These are phyloP conservation scores for Zelleria hepariella DNA, from an alignment of 2,888 invertebrate genomes.

Conservation along the genomic window DNA sequence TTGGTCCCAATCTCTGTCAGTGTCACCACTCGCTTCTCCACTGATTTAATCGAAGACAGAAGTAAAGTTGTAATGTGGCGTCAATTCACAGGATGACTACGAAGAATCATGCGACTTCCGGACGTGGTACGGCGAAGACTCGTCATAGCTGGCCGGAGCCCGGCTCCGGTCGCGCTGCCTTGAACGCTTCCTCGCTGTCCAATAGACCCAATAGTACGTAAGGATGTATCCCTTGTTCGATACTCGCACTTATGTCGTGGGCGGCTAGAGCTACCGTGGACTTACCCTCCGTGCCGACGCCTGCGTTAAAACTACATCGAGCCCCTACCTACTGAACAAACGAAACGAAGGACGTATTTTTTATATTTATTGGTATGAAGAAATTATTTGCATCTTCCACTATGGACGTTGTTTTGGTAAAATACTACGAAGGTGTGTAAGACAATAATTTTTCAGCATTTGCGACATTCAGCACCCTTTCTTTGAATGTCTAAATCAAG, in stretches of 20 bases:
- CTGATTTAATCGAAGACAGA: no score
- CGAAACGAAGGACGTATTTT: neutral
- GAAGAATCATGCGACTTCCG: slow-evolving; percentile 60
- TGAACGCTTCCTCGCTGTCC: neutral
- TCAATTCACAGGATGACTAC: slow-evolving; percentile 66
- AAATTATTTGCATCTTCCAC: neutral
- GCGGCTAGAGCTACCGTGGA: neutral
- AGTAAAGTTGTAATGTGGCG: slow-evolving; percentile 1
- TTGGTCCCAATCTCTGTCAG: no score
- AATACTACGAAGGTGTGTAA: neutral
- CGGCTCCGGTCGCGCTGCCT: neutral
- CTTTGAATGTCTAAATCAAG: neutral
- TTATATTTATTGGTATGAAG: neutral
- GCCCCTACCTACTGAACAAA: neutral
- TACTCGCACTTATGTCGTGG: neutral
- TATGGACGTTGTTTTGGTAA: neutral
- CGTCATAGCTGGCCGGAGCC: slow-evolving; percentile 43
- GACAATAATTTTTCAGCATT: neutral
- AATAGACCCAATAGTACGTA: neutral
- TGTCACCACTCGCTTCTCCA: no score
- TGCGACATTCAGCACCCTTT: neutral
- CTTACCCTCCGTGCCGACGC: neutral
- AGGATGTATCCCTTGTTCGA: neutral
- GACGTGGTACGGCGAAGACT: slow-evolving; percentile 65
- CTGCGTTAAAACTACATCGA: neutral